phyloP scores from a whole-genome alignment of 1,140 invertebrate species.

The Lordiphosa mommai region DNA sequence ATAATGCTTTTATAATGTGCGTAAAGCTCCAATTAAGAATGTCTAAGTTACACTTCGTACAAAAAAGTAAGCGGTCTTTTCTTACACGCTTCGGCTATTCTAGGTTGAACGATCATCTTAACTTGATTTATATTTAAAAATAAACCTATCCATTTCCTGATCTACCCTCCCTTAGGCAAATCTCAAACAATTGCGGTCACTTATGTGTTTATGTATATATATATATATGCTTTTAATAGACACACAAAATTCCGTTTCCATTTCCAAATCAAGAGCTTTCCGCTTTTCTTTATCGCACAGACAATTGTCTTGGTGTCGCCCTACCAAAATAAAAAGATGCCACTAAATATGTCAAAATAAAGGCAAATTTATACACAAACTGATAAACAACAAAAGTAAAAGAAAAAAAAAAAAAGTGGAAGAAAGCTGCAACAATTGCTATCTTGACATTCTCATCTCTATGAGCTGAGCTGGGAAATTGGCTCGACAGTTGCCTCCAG shows the following conservation, averaged over 20 bases:
- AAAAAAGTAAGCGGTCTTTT: no score
- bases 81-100: no score
- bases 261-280: slow-evolving; percentile 31
- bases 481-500: slow-evolving; percentile 51
- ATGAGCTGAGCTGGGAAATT: slow-evolving; percentile 56
- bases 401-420: slow-evolving; percentile 17
- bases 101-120: no score
- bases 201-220: slow-evolving; percentile 35
- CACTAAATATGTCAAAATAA: slow-evolving; percentile 75
- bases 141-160: no score
- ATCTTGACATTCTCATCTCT: slow-evolving; percentile 71
- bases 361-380: slow-evolving; percentile 73
- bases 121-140: no score
- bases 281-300: slow-evolving; percentile 31
- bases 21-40: no score
- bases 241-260: slow-evolving; percentile 32
- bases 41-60: no score
- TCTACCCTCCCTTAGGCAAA: not conserved
- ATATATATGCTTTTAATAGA: slow-evolving; percentile 58
- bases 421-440: slow-evolving; percentile 46
- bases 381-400: slow-evolving; percentile 45
- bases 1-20: no score
- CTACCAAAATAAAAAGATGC: slow-evolving; percentile 11
- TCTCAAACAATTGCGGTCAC: slow-evolving; percentile 4
- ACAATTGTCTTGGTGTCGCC: slow-evolving; percentile 34